Percentiles rank a stretch among this genome's conserved stretches.
phyloP scores from a whole-genome alignment of 2,797 vertebrate species.

The Arctocebus calabarensis region DNA sequence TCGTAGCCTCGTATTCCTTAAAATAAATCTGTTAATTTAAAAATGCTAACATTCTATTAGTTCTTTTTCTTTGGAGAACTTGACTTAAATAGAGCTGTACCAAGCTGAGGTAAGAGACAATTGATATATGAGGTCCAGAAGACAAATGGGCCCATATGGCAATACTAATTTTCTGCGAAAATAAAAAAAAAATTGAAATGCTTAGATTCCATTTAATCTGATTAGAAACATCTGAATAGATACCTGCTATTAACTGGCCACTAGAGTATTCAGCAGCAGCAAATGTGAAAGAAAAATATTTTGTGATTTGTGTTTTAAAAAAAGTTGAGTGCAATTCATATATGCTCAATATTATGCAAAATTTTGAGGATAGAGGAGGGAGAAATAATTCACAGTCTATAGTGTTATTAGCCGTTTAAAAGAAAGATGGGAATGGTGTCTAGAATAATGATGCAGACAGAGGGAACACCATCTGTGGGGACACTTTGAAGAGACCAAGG shows the following conservation, averaged over 20 bases:
- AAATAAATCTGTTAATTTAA: not conserved
- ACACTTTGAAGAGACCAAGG: not conserved
- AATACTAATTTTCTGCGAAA: not conserved
- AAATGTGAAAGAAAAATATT: conserved; percentile 4
- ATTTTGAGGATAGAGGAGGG: not conserved
- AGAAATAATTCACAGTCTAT: not conserved
- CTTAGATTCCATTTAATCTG: not conserved
- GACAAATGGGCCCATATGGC: fast-evolving
- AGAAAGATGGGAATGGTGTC: not conserved
- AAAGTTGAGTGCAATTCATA: not conserved
- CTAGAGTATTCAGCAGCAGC: not conserved
- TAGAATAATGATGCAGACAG: not conserved
- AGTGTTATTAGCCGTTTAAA: not conserved
- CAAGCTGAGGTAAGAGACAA: not conserved
- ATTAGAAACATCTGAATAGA: not conserved
- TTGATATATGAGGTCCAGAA: not conserved
- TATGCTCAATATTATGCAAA: not conserved
- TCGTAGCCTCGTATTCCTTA: not conserved
- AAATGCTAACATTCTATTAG: not conserved
- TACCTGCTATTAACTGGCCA: not conserved
- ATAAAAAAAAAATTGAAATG: conserved; percentile 28
- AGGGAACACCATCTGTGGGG: not conserved
- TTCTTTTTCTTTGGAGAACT: not conserved
- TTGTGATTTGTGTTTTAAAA: not conserved
- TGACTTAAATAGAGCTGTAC: not conserved